phyloP scores from a whole-genome alignment of 2,888 invertebrate species.

The Dasysyrphus tricinctus region DNA sequence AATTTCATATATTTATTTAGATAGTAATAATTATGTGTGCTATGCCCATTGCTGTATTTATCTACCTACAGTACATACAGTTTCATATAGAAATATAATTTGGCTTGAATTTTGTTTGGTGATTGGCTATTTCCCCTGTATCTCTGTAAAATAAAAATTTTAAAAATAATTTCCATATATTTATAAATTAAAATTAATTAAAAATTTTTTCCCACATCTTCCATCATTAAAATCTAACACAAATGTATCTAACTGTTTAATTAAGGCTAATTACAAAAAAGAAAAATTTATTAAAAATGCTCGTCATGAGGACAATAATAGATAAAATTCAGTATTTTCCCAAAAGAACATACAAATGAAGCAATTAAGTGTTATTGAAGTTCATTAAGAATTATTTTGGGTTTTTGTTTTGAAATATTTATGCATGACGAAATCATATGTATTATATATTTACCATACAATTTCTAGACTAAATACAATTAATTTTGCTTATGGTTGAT shows the following conservation, averaged over 20 bases:
- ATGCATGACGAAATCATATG: background rate
- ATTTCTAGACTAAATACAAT: background rate
- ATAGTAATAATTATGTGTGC: no score
- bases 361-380: constrained; percentile 8
- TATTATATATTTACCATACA: background rate
- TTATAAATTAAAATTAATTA: constrained; percentile 6
- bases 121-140: no score
- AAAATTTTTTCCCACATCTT: background rate
- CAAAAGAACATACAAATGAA: background rate
- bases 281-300: background rate
- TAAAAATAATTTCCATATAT: no score
- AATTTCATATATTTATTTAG: no score
- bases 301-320: background rate
- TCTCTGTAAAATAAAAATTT: no score
- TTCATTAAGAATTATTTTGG: background rate
- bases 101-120: no score
- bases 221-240: background rate
- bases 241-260: background rate
- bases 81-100: no score
- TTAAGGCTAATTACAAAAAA: background rate
- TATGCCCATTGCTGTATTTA: no score
- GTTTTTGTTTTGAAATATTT: background rate
- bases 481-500: background rate
- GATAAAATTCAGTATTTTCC: background rate
- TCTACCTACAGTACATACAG: no score